Base-by-base conservation (phyloP, 1,140 invertebrate species). In the Acromyrmex heyeri region DNA sequence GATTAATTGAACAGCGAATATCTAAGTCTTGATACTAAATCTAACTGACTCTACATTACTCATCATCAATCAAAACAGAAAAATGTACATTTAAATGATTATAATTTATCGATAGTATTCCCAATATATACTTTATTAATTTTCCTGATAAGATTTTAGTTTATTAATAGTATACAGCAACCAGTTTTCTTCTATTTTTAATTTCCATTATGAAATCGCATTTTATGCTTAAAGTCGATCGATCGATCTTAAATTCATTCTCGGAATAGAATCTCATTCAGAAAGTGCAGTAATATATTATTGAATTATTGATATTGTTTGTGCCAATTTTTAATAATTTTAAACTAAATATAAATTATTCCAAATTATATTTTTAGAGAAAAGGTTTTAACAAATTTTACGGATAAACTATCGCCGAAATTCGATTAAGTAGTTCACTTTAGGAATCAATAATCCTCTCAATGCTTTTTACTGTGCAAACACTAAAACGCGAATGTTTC, bases 41-140 rank as follows among this genome's bases (percentile, higher is more conserved):
- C 57, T 18, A 76, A 48, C 62, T 61, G 38, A 55, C 3, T 38
- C 10, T 6, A 55, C 21, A 55, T 79, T 69, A 79, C 6, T 79
- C 50, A 79, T 55, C 2, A n/a, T 24, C 24, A 24, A 24, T 24
- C 24, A 1, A 67, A 53, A 18, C 2, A 44, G 38, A 44, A 44
- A 79, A 69, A 44, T 27, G 30, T 21, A 24, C 3, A 14, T 61
- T 16, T 62, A 48, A 16, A 7, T 4, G 7, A 65, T 65, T 5
- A 64, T 3, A 53, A 53, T 8, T 79, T 6, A 62, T 62, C n/a
- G 44, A 7, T 21, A 12, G 4, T 53, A 38, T 69, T 69, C 38
- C 6, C 21, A 7, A 34, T 48, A 24, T 24, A 24, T 24, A 62
- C 16, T 55, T 55, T 21, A 1, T 69, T 18, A 50, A 62, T 50